Evolutionary conservation across 2,888 invertebrate genomes (phyloP).

Genomic region (Crioceris asparagi): DNA sequence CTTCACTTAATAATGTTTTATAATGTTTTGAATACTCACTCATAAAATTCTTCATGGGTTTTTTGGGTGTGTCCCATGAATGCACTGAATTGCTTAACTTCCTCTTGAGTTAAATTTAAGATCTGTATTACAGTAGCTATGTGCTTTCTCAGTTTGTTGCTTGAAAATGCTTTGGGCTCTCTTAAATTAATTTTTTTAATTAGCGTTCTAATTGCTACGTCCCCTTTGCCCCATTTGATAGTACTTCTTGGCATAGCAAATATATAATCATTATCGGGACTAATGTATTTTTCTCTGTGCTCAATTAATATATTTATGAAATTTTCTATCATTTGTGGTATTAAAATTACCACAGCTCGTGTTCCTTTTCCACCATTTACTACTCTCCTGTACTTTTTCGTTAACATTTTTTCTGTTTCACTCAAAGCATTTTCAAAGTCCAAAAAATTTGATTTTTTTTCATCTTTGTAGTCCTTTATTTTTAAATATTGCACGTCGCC

Average conservation of each 20-base stretch:
- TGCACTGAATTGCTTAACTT: conserved; percentile 15
- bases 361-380: too few relatives aligned
- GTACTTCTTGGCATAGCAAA: conserved; percentile 21
- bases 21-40: conserved; percentile 15
- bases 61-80: conserved; percentile 20
- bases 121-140: conserved; percentile 23
- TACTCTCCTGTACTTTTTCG: too few relatives aligned
- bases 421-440: too few relatives aligned
- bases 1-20: too few relatives aligned
- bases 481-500: too few relatives aligned
- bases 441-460: too few relatives aligned
- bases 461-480: too few relatives aligned
- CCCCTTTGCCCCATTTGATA: conserved; percentile 23
- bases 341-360: conserved; percentile 22
- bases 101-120: conserved; percentile 16
- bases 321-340: conserved; percentile 20
- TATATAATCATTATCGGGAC: conserved; percentile 21
- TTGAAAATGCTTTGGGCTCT: conserved; percentile 17
- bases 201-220: conserved; percentile 21
- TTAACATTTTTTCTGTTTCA: too few relatives aligned
- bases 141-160: conserved; percentile 22
- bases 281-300: conserved; percentile 21
- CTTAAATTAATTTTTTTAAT: conserved; percentile 18
- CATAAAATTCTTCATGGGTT: too few relatives aligned
- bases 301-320: conserved; percentile 18